Conservation (phyloP, 2,113 vertebrate species). For the Mesocricetus auratus region DNA sequence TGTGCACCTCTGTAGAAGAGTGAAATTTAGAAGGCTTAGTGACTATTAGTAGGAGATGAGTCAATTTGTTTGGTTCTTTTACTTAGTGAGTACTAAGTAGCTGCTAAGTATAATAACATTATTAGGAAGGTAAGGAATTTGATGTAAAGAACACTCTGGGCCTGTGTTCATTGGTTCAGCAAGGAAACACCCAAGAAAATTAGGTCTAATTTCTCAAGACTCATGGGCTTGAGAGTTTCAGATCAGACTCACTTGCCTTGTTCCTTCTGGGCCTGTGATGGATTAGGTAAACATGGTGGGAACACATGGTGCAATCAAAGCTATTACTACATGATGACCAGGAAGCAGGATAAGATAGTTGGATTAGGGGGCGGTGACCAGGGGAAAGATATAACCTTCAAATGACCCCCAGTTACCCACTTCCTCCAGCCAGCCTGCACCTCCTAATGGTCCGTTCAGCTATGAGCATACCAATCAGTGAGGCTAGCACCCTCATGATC, state of each 20-base stretch:
- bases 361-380: not conserved
- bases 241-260: not conserved
- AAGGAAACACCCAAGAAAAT: not conserved
- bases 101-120: not conserved
- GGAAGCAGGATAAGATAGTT: not conserved
- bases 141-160: not conserved
- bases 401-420: not conserved
- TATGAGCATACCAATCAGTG: not conserved
- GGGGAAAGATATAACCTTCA: not conserved
- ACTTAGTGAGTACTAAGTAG: not conserved
- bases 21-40: not conserved
- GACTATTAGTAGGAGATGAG: not conserved
- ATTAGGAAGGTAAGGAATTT: not conserved
- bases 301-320: not conserved
- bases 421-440: not conserved
- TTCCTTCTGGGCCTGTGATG: not conserved
- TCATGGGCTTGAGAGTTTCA: not conserved
- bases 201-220: no score
- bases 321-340: not conserved
- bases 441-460: not conserved
- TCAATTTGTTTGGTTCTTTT: not conserved
- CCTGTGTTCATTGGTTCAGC: not conserved
- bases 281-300: not conserved
- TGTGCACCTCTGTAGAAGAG: not conserved
- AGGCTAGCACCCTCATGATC: not conserved